Conservation (phyloP, 2,888 invertebrate genomes). For the Caenorhabditis afra region DNA sequence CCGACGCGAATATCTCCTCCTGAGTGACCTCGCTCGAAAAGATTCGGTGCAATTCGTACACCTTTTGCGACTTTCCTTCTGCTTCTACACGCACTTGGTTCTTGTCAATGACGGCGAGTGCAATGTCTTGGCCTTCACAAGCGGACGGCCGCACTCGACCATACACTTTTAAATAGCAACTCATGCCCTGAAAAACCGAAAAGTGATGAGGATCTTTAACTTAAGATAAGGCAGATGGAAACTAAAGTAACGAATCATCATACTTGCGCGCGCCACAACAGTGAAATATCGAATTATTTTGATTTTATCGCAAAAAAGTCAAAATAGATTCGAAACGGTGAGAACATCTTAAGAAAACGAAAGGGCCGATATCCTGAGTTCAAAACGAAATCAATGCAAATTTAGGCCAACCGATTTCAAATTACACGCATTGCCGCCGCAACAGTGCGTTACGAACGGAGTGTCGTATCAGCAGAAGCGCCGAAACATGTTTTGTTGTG, state of each 20-base stretch:
- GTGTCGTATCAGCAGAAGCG: not conserved
- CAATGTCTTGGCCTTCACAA: not conserved
- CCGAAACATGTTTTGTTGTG: not conserved
- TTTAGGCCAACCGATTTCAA: not conserved
- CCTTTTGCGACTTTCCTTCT: constrained; percentile 28
- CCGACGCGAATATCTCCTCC: constrained; percentile 78
- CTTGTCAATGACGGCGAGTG: constrained; percentile 15
- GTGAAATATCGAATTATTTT: too few species aligned
- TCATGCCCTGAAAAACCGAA: constrained; percentile 17
- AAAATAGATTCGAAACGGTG: not conserved
- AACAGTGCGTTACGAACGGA: not conserved
- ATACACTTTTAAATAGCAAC: constrained; percentile 34
- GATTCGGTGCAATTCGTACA: constrained; percentile 42
- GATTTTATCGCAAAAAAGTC: too few species aligned
- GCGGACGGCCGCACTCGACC: constrained; percentile 47
- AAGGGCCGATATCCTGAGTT: too few species aligned
- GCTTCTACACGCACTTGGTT: constrained; percentile 11
- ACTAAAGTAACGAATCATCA: not conserved
- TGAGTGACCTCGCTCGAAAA: constrained; percentile 28
- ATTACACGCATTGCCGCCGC: constrained; percentile 27
- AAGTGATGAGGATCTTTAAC: too few species aligned
- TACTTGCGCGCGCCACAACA: too few species aligned
- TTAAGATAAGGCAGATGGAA: too few species aligned
- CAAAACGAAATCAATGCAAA: not conserved
- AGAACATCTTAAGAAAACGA: too few species aligned